Base-by-base conservation (phyloP, 2,888 invertebrate species). In the Homarus gammarus region DNA sequence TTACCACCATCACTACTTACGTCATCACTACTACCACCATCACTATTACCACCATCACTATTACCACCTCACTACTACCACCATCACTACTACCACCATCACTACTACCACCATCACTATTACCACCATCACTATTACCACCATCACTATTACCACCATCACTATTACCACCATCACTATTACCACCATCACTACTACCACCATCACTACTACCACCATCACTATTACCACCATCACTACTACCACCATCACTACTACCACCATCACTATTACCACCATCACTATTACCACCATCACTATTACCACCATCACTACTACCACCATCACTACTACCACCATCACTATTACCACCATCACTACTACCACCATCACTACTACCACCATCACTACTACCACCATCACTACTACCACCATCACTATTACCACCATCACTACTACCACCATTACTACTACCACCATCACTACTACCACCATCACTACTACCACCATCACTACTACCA, bases 151-250 rank as follows among this genome's bases (percentile, higher is more conserved):
- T 68, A 31, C 68, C 68, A n/a, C 1, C n/a, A 68, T 1, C 27
- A 68, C n/a, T n/a, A 68, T 1, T 0, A 78, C 40, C 49, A 78
- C 0, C 1, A 78, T 49, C 2, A 78, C 1, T 12, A 49, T 44
- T 0, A 78, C 51, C 22, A 78, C 36, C 33, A 78, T 78, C 51
- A 78, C 5, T 33, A 44, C 44, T 22, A 27, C 22, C 51, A 78
- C 36, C 51, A 78, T 49, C 31, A 49, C 36, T n/a, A 78, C n/a
- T n/a, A 78, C 31, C 31, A 78, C 36, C 31, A 78, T 33, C 31
- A 78, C 18, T 36, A 49, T 31, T 68, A 27, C 68, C 68, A 68
- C 68, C 68, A 68, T 1, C 3, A 68, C 68, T 1, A 68, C 68
- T 2, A 68, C 3, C 31, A 36, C 33, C 2, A 38, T 1, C 73